Percentiles rank a stretch among this genome's conserved stretches.
Conservation (phyloP, 2,113 vertebrate genomes). For the Aleadryas rufinucha region DNA sequence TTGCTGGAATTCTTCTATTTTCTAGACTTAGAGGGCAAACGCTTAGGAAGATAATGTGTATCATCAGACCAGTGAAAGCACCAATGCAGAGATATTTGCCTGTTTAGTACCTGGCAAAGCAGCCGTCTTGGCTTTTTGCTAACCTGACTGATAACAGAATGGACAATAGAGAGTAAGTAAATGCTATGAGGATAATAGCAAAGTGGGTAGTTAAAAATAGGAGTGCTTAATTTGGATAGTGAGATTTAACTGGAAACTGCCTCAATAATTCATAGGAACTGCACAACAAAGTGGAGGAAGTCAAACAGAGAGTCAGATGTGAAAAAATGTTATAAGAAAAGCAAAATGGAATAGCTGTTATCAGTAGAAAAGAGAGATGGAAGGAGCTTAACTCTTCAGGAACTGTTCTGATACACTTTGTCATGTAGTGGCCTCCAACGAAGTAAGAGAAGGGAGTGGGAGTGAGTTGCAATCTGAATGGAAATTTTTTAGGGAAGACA, state of each 20-base stretch:
- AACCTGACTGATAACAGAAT: background rate
- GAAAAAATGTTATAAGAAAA: background rate
- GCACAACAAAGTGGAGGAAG: conserved; percentile 17
- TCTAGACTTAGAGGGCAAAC: background rate
- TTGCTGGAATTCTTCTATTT: background rate
- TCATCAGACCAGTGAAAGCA: background rate
- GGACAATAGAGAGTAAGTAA: background rate
- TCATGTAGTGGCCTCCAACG: background rate
- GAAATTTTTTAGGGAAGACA: background rate
- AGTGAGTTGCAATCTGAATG: background rate
- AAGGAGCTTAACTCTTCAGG: background rate
- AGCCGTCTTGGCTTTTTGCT: background rate
- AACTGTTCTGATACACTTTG: background rate
- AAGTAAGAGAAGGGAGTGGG: background rate
- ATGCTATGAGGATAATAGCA: background rate
- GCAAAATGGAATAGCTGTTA: conserved; percentile 8
- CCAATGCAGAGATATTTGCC: background rate
- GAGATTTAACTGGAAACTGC: background rate
- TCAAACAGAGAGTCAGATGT: conserved; percentile 41
- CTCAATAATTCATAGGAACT: conserved; percentile 4
- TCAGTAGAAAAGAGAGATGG: background rate
- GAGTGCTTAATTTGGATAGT: background rate
- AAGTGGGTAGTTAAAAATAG: background rate
- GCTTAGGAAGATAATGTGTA: background rate
- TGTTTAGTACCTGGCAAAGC: background rate